Conservation (phyloP, 2,113 vertebrate genomes). For the Motacilla alba region DNA sequence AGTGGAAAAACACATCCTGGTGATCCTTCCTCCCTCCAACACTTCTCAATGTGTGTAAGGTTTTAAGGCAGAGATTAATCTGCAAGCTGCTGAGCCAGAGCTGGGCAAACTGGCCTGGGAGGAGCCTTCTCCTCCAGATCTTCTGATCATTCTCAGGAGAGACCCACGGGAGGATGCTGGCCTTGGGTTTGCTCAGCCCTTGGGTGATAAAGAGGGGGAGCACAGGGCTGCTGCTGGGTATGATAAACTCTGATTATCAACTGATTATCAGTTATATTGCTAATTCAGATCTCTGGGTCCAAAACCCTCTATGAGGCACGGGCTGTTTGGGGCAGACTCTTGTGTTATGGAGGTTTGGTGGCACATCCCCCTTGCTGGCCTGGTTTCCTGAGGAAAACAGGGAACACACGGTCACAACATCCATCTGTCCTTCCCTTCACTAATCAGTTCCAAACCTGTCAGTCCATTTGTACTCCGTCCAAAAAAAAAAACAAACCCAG, state of each 20-base stretch:
- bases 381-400: background rate
- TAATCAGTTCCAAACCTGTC: background rate
- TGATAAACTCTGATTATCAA: background rate
- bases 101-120: background rate
- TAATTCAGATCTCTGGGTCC: background rate
- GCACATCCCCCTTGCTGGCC: background rate
- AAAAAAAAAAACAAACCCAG: background rate
- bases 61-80: background rate
- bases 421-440: background rate
- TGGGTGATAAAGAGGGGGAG: background rate
- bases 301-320: background rate
- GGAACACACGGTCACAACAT: fast-evolving
- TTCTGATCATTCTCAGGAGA: background rate
- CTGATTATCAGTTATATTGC: background rate
- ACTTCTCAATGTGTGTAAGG: background rate
- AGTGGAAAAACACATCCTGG: background rate
- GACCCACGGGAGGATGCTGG: background rate
- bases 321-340: background rate
- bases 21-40: background rate
- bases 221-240: background rate
- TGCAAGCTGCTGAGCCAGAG: background rate
- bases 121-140: background rate
- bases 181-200: background rate
- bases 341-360: background rate
- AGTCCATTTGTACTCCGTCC: background rate